phyloP scores from a whole-genome alignment of 2,888 invertebrate genomes.

The Troglohyphantes excavatus region DNA sequence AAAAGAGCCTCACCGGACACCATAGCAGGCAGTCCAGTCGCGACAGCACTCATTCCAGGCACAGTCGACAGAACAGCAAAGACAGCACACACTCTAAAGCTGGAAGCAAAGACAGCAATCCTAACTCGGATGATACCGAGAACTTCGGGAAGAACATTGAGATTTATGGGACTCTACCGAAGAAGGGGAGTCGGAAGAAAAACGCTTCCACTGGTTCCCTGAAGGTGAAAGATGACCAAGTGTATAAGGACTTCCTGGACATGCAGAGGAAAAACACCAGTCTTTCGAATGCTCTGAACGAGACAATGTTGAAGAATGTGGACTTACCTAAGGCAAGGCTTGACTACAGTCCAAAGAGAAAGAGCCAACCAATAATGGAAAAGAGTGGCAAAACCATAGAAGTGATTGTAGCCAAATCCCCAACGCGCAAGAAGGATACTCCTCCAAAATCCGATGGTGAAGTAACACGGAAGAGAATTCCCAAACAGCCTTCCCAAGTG shows the following conservation, averaged over 20 bases:
- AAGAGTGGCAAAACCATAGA: conserved; percentile 53
- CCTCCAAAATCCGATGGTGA: conserved; percentile 40
- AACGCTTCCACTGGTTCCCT: conserved; percentile 72
- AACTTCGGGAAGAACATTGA: conserved; percentile 83
- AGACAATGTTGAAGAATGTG: conserved; percentile 66
- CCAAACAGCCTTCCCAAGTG: conserved; percentile 18
- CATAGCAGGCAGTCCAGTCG: conserved; percentile 87
- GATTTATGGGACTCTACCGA: conserved; percentile 94
- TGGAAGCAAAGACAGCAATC: conserved; percentile 71
- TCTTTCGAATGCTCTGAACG: conserved; percentile 56
- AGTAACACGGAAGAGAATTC: background rate
- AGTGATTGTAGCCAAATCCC: conserved; percentile 45
- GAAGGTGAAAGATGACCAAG: conserved; percentile 79
- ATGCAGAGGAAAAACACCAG: conserved; percentile 73
- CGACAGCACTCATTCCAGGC: conserved; percentile 82
- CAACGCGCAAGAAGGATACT: conserved; percentile 63
- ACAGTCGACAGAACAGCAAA: conserved; percentile 80
- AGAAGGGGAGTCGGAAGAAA: conserved; percentile 87
- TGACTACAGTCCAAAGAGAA: conserved; percentile 46
- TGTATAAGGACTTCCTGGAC: conserved; percentile 76
- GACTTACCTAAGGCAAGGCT: conserved; percentile 5
- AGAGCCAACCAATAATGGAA: conserved; percentile 16
- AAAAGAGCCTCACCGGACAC: conserved; percentile 78
- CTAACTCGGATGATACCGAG: conserved; percentile 58
- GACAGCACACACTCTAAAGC: conserved; percentile 78